These are phyloP conservation scores for Ianthella basta DNA, from an alignment of 37 sponge, comb jelly and placozoan species.

Conservation along the genomic window DNA sequence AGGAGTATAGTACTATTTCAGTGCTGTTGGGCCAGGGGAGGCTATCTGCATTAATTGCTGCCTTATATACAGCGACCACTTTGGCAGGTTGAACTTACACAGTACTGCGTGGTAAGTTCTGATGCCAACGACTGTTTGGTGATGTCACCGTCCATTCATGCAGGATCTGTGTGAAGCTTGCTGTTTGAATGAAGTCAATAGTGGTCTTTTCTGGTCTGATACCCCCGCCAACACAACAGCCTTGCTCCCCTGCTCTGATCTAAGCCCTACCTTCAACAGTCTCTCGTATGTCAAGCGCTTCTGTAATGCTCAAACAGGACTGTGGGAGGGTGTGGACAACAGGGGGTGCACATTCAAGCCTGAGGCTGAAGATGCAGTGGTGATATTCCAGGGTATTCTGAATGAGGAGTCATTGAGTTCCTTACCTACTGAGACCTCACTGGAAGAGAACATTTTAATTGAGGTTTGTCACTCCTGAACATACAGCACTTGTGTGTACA, in stretches of 20 bases:
- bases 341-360: not conserved
- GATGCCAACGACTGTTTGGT: no score
- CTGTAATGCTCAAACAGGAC: not conserved
- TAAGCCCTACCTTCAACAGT: not conserved
- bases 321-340: conserved; percentile 7
- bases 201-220: not conserved
- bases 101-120: no score
- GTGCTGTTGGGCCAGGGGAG: no score
- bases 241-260: not conserved
- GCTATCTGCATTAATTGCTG: no score
- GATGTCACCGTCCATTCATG: not conserved
- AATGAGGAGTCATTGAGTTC: not conserved
- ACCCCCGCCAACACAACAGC: not conserved
- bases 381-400: conserved; percentile 9
- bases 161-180: conserved; percentile 1
- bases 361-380: not conserved
- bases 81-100: no score
- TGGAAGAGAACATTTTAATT: no score
- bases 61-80: no score
- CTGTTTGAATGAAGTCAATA: not conserved
- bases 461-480: no score
- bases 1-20: no score
- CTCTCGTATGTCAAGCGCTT: not conserved
- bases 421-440: no score
- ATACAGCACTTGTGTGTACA: no score